These are phyloP conservation scores for Liopterus haemorrhoidalis DNA, from an alignment of 2,888 invertebrate genomes.

Conservation along the genomic window DNA sequence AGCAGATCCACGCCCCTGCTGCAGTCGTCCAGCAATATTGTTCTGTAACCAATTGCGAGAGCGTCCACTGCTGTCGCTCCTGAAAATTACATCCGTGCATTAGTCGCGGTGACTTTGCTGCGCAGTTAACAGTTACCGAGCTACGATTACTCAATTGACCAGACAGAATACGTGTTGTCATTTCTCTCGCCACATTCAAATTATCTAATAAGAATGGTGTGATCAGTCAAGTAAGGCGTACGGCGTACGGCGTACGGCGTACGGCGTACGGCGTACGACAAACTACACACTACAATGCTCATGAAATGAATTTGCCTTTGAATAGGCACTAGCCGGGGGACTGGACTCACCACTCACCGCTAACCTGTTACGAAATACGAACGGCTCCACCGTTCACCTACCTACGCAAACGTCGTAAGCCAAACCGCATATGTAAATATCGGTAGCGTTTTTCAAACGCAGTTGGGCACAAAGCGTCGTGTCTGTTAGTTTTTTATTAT, in stretches of 20 bases:
- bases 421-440: constrained; percentile 90
- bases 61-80: constrained; percentile 86
- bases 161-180: not conserved
- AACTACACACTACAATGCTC: no score
- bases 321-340: no score
- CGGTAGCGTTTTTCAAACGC: constrained; percentile 72
- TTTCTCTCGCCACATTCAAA: no score
- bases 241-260: no score
- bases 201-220: no score
- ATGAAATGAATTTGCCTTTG: no score
- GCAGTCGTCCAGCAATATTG: constrained; percentile 84
- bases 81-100: constrained; percentile 37
- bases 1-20: constrained; percentile 79
- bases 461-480: constrained; percentile 79
- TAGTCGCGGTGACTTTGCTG: not conserved
- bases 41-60: constrained; percentile 83
- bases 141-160: not conserved
- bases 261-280: no score
- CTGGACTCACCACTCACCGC: no score
- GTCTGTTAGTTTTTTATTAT: constrained; percentile 86
- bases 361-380: no score
- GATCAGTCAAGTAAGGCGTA: no score
- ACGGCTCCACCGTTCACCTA: no score
- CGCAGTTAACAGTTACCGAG: not conserved
- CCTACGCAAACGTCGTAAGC: constrained; percentile 95